Evolutionary conservation across 2,888 invertebrate genomes (phyloP).

Genomic region (Pterostichus niger): DNA sequence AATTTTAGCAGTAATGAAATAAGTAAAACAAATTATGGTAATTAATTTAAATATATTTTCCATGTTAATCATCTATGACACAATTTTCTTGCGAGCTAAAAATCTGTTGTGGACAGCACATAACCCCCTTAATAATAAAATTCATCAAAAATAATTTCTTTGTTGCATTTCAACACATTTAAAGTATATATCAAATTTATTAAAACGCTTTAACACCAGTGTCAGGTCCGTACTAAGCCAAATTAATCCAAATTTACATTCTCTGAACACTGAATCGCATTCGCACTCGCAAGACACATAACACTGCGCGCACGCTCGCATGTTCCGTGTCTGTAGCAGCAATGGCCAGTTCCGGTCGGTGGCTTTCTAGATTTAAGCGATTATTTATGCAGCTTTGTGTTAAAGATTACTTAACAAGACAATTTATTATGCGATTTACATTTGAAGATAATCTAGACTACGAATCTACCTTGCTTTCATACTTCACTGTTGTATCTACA

Average conservation of each 20-base stretch:
- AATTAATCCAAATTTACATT: constrained; percentile 36
- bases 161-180: too few relatives aligned
- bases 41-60: too few relatives aligned
- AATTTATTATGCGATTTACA: constrained; percentile 65
- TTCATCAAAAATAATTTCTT: too few relatives aligned
- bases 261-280: neutral
- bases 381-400: constrained; percentile 67
- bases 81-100: too few relatives aligned
- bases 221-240: constrained; percentile 27
- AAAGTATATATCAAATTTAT: too few relatives aligned
- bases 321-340: constrained; percentile 11
- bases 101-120: too few relatives aligned
- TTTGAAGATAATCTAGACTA: constrained; percentile 58
- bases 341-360: constrained; percentile 58
- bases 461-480: constrained; percentile 26
- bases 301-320: constrained; percentile 30
- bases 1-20: too few relatives aligned
- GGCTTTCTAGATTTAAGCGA: constrained; percentile 64
- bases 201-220: neutral
- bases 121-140: too few relatives aligned
- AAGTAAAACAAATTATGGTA: too few relatives aligned
- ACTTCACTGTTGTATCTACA: neutral
- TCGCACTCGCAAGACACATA: constrained; percentile 39
- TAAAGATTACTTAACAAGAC: constrained; percentile 65
- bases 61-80: too few relatives aligned